Evolutionary conservation across 2,113 vertebrate genomes (phyloP).

Genomic region (Syrmaticus mikado): DNA sequence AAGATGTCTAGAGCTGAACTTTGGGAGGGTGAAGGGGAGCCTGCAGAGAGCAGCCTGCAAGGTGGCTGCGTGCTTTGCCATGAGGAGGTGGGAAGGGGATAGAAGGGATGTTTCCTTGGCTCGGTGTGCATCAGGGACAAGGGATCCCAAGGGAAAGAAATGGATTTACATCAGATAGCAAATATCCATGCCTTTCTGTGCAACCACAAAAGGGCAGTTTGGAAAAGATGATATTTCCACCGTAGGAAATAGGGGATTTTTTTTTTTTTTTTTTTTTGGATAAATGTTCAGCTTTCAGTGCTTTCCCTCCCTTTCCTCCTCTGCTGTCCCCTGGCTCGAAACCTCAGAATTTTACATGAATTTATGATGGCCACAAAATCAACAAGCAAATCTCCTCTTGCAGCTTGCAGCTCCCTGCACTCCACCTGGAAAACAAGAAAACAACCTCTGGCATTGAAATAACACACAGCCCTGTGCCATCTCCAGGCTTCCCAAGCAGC

Average conservation of each 20-base stretch:
- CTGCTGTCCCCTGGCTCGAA: not conserved
- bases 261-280: not conserved
- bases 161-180: not conserved
- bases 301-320: not conserved
- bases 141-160: not conserved
- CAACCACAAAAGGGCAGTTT: not conserved
- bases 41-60: not conserved
- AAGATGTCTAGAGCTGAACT: constrained; percentile 30
- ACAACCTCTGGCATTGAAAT: not conserved
- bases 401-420: not conserved
- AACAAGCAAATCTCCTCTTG: not conserved
- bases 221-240: not conserved
- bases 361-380: not conserved
- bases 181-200: not conserved
- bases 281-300: not conserved
- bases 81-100: not conserved
- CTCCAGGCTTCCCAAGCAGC: rapidly evolving
- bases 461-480: rapidly evolving
- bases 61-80: rapidly evolving
- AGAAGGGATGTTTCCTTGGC: not conserved
- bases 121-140: not conserved
- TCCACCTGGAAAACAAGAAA: not conserved
- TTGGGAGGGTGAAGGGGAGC: not conserved
- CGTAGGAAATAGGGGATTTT: not conserved
- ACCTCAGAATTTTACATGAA: not conserved